Conservation (phyloP, 2,888 invertebrate genomes). For the Peribatodes rhomboidaria region DNA sequence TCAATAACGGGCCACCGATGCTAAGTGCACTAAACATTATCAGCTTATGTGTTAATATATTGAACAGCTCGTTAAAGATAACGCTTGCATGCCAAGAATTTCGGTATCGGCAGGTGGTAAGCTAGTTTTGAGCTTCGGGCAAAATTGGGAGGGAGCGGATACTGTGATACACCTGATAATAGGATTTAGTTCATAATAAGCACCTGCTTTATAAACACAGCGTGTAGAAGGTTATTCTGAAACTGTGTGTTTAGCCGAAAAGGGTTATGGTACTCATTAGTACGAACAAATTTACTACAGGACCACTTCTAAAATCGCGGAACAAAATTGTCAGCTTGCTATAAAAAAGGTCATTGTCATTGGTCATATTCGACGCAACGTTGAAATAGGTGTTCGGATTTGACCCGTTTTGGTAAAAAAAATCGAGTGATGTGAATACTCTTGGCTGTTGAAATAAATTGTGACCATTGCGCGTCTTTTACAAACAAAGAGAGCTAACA, state of each 20-base stretch:
- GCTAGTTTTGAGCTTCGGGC: conserved; percentile 41
- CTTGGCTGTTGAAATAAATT: too few relatives aligned
- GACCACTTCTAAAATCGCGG: too few relatives aligned
- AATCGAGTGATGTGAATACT: too few relatives aligned
- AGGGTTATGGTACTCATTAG: too few relatives aligned
- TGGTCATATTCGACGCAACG: too few relatives aligned
- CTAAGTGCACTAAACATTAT: conserved; percentile 69
- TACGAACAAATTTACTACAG: too few relatives aligned
- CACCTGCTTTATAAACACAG: not conserved
- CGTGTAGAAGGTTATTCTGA: not conserved
- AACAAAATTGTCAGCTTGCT: too few relatives aligned
- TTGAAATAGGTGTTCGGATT: too few relatives aligned
- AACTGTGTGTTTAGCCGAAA: not conserved
- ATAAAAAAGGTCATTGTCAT: too few relatives aligned
- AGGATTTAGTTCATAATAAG: conserved; percentile 4
- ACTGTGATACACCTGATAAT: conserved; percentile 23
- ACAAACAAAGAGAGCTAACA: too few relatives aligned
- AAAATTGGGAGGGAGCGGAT: conserved; percentile 47
- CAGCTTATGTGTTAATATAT: conserved; percentile 70
- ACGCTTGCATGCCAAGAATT: conserved; percentile 58
- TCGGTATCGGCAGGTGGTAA: conserved; percentile 56
- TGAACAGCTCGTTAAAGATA: conserved; percentile 66
- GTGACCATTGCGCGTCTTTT: too few relatives aligned
- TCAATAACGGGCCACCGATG: conserved; percentile 39
- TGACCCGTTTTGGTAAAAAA: too few relatives aligned